Base-by-base conservation (phyloP, 2,113 vertebrate species). In the Opisthocomus hoazin region DNA sequence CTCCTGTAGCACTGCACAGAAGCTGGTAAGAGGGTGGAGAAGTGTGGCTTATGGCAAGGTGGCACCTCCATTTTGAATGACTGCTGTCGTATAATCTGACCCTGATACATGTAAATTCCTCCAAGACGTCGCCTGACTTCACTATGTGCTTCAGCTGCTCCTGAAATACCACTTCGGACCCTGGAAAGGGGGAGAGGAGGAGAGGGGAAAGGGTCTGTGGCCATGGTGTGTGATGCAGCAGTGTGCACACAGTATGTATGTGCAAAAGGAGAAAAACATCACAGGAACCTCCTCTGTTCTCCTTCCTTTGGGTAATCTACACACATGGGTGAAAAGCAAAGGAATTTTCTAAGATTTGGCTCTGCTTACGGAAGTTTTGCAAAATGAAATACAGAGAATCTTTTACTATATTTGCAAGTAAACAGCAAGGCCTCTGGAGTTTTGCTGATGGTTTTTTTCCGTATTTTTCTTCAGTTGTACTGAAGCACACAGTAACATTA, bases 11-110 rank as follows among this genome's bases (percentile, higher is more conserved):
- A 45, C 39, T 41, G 16, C 19, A 39, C 30, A 85, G 41, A 70
- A 39, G 5, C 19, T 61, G 46, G 4, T 3, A 27, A 1, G 2
- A 74, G 41, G 20, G 8, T 0, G 2, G 36, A 69, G 24, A 4
- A 36, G 6, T 11, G 21, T 4, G 20, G 29, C 6, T 81, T 50
- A 41, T 2, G 10, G 32, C 30, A 73, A 87, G 32, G 21, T 30
- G 27, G 66, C 46, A 91, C 14, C 9, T 78, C n/a, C 4, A 1
- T 21, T 84, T 83, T 50, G 24, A 82, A 22, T 0, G 1, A 32
- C 19, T 74, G 50, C n/a, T 84, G 24, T 10, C 29, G 15, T 13
- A 32, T 29, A 87, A 71, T 21, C 34, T 27, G 20, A 58, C 37
- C 51, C 32, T 19, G 24, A 34, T 36, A 41, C 7, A 54, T 24